Base-by-base conservation (phyloP, 1,140 invertebrate genomes). In the Neelides sp. region DNA sequence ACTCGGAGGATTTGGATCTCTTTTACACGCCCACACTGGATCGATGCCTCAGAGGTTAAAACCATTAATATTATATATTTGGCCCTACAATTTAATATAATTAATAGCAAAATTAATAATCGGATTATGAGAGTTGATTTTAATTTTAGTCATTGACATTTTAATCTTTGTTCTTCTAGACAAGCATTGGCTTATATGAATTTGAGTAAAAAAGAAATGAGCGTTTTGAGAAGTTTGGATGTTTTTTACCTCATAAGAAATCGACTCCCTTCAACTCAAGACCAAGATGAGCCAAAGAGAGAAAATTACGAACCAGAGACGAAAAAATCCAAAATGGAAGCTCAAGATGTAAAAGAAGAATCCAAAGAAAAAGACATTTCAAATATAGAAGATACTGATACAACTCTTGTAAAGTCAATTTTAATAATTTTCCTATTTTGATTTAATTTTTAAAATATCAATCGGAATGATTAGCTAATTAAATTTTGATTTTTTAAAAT, bases 1-100 rank as follows among this genome's bases (percentile, higher is more conserved):
- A 42, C 45, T 70, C 3, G 79, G 82, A 63, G 73, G 74, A 37
- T 75, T 83, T 20, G 83, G 85, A 1, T 65, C 68, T 1, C 66
- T 74, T 37, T 69, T 91, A 28, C 82, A 91, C 60, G 70, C 90
- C 64, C 82, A 85, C 68, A 75, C 80, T 8, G 84, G 82, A 1
- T 85, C 82, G 65, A 75, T 79, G 61, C 76, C 81, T 30, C 82
- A 85, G 61, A 82, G 80, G 64, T 78, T 77, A 61, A 78, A 10
- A 30, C 20, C 20, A 15, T 30, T 7, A 7, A 13, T 23, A 7
- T 51, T 22, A 17, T 20, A 8, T 10, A 36, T 19, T 8, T 4
- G 5, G 20, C 8, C 5, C 7, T 26, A 30, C 22, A 15, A 22
- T 15, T 2, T 10, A 28, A 19, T 24, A 12, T 39, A n/a, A 1